Evolutionary conservation across 2,797 vertebrate genomes (phyloP).

Genomic region (Notoglanidium macrostoma): DNA sequence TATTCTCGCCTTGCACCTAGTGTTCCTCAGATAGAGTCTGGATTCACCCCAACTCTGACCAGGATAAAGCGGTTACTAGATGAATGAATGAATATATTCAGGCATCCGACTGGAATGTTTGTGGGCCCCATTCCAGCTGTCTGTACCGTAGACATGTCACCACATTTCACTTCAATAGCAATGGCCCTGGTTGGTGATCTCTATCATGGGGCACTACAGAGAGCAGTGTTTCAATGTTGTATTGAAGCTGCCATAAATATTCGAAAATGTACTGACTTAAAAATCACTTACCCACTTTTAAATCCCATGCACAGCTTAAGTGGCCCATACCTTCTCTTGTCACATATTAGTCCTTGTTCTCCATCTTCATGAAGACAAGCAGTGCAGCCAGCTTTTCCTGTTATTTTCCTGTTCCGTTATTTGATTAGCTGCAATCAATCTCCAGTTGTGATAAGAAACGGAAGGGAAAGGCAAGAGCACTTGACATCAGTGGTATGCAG

Average conservation of each 20-base stretch:
- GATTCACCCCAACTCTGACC: background rate
- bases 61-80: background rate
- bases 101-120: background rate
- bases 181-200: slow-evolving; percentile 14
- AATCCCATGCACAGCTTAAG: background rate
- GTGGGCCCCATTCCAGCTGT: background rate
- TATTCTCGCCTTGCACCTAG: background rate
- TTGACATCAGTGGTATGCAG: slow-evolving; percentile 31
- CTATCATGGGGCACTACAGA: background rate
- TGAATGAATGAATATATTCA: slow-evolving; percentile 14
- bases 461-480: slow-evolving; percentile 21
- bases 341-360: background rate
- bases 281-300: background rate
- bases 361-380: slow-evolving; percentile 17
- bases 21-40: slow-evolving; percentile 1
- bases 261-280: background rate
- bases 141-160: background rate
- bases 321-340: background rate
- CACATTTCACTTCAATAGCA: background rate
- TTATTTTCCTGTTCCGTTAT: slow-evolving; percentile 21
- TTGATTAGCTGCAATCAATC: slow-evolving; percentile 35
- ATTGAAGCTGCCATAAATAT: background rate
- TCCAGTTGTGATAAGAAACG: slow-evolving; percentile 10
- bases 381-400: slow-evolving; percentile 25
- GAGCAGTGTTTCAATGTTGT: background rate